Base-by-base conservation (phyloP, 2,888 invertebrate genomes). In the Lepidochrysops patricia region DNA sequence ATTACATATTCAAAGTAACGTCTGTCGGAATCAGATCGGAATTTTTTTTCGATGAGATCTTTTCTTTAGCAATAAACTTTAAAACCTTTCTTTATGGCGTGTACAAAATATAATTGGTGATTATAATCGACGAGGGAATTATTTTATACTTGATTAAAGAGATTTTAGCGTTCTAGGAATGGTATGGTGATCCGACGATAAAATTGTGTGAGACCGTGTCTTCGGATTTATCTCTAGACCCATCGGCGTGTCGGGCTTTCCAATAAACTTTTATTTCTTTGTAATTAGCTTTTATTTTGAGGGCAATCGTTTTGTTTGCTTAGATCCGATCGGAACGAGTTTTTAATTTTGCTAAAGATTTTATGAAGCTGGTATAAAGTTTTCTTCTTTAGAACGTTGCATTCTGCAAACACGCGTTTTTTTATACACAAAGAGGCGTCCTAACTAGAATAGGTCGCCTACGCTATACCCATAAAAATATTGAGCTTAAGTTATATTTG, bases 201-300 rank as follows among this genome's bases (percentile, higher is more conserved):
- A 54, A 54, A 19, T 9, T 52, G 52, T 52, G 52, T 54, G 54
- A 19, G 54, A 54, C 52, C 54, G 54, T 29, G 54, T 54, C 54
- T 29, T 13, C 19, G 19, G 54, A 54, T 29, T 32, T 54, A 54
- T 54, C 54, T 32, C 12, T 12, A 5, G 29, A 54, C 29, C 26
- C 7, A 52, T 52, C 52, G 50, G 52, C 54, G 54, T 32, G 15
- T 29, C 19, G 54, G 54, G 29, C 27, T 54, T 27, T 54, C 29
- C 32, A 54, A 54, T 32, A 29, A 15, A 52, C 52, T 54, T 54
- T 54, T 54, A 54, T 54, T 54, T 32, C 29, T 52, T 52, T 52
- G 52, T 54, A 54, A 54, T 54, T 54, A 54, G 29, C 50, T 26
- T 50, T 50, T 50, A 50, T 50, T 50, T 50, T 50, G 25, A 26